phyloP scores from a whole-genome alignment of 92 coral and sea anemone genomes.

The Chrysogorgia sp. region DNA sequence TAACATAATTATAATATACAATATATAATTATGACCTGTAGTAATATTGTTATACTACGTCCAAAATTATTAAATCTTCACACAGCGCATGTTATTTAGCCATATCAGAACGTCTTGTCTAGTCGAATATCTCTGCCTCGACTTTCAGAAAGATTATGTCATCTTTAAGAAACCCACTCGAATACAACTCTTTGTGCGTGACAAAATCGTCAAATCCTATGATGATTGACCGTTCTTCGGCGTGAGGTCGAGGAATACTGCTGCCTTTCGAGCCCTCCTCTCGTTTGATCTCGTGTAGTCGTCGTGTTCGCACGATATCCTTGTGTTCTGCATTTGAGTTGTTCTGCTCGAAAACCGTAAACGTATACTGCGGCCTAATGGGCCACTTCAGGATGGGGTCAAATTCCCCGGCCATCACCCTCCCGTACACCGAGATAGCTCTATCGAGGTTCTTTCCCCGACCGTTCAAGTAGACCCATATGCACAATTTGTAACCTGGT shows the following conservation, averaged over 20 bases:
- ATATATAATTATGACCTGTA: no score
- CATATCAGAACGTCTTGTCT: not conserved
- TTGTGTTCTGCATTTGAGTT: conserved; percentile 67
- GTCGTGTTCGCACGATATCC: conserved; percentile 92
- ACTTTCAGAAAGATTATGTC: conserved; percentile 80
- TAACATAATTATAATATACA: no score
- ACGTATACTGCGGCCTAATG: conserved; percentile 92
- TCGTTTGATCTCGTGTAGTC: conserved; percentile 90
- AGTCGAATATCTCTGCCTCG: conserved; percentile 76
- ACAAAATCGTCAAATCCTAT: conserved; percentile 97
- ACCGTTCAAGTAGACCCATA: conserved; percentile 94
- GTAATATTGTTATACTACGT: no score
- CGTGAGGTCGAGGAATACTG: conserved; percentile 87
- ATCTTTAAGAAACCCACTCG: conserved; percentile 71
- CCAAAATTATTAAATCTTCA: no score
- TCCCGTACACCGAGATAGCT: conserved; percentile 86
- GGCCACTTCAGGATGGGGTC: conserved; percentile 95
- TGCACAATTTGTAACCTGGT: conserved; percentile 85
- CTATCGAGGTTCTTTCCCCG: conserved; percentile 85
- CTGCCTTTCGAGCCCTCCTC: conserved; percentile 75
- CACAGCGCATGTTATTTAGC: no score
- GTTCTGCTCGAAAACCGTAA: conserved; percentile 82
- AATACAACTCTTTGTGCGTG: conserved; percentile 78
- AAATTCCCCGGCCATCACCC: conserved; percentile 89
- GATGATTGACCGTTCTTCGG: conserved; percentile 93